phyloP scores from a whole-genome alignment of 2,113 vertebrate species.

The Equus przewalskii region DNA sequence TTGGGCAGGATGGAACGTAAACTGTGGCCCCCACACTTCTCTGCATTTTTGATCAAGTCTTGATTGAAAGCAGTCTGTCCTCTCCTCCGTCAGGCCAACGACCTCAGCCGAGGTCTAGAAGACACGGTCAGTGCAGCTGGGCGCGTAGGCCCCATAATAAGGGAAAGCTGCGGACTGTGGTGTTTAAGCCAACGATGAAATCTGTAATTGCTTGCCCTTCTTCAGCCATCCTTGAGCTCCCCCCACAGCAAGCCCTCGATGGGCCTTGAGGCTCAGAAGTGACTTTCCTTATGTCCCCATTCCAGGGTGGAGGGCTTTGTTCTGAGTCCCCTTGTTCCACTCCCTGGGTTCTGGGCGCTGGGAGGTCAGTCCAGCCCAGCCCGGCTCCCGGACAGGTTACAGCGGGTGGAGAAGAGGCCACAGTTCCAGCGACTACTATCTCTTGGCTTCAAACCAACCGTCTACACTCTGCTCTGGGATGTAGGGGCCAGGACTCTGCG shows the following conservation, averaged over 20 bases:
- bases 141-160: accelerated
- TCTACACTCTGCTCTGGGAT: neutral
- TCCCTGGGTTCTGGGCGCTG: no score
- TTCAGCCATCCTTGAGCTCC: no score
- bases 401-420: no score
- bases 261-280: neutral
- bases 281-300: neutral
- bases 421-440: accelerated
- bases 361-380: neutral
- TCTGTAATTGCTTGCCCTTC: neutral
- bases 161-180: accelerated
- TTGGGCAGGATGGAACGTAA: accelerated
- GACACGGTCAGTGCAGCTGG: accelerated
- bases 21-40: accelerated
- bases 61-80: neutral
- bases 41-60: neutral
- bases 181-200: neutral
- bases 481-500: neutral
- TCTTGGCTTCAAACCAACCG: neutral
- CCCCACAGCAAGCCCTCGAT: accelerated
- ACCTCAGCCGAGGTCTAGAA: neutral
- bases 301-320: neutral
- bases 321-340: no score
- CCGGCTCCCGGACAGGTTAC: neutral
- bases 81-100: neutral